Conservation (phyloP, 1,140 invertebrate genomes). For the Cherax quadricarinatus region DNA sequence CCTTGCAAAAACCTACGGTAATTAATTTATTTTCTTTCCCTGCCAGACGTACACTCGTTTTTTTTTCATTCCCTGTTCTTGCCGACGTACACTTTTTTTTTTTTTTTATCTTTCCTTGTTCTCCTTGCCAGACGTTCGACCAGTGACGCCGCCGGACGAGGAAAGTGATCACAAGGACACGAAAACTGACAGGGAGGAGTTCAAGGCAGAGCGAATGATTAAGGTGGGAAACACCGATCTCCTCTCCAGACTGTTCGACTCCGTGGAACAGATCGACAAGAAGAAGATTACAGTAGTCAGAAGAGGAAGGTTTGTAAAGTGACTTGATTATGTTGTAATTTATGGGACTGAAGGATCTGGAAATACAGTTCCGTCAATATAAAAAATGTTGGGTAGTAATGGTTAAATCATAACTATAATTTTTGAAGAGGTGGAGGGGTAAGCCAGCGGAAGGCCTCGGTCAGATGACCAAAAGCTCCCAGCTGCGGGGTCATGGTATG, state of each 20-base stretch:
- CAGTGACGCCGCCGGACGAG: slow-evolving; percentile 77
- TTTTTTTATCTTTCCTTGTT: neutral
- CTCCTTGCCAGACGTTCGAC: slow-evolving; percentile 76
- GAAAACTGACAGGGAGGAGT: slow-evolving; percentile 68
- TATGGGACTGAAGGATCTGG: too few relatives aligned
- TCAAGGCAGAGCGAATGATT: slow-evolving; percentile 74
- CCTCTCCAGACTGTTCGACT: slow-evolving; percentile 78
- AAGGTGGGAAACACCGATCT: slow-evolving; percentile 79
- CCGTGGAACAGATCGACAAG: slow-evolving; percentile 75
- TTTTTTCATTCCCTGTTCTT: neutral
- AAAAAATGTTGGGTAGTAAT: too few relatives aligned
- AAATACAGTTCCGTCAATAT: too few relatives aligned
- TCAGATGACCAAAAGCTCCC: too few relatives aligned
- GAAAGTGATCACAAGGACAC: slow-evolving; percentile 56
- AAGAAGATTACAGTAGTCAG: slow-evolving; percentile 75
- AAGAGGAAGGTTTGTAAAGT: slow-evolving; percentile 75
- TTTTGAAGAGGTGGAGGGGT: too few relatives aligned
- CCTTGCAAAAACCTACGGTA: too few relatives aligned
- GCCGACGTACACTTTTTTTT: too few relatives aligned
- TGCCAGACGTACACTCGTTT: too few relatives aligned
- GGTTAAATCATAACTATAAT: too few relatives aligned
- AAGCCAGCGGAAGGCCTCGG: too few relatives aligned
- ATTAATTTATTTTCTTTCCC: too few relatives aligned
- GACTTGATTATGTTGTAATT: neutral
- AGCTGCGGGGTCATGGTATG: too few relatives aligned